Percentiles rank a stretch among this genome's conserved stretches.
phyloP scores from a whole-genome alignment of 1,140 invertebrate species.

The Octopus sinensis region DNA sequence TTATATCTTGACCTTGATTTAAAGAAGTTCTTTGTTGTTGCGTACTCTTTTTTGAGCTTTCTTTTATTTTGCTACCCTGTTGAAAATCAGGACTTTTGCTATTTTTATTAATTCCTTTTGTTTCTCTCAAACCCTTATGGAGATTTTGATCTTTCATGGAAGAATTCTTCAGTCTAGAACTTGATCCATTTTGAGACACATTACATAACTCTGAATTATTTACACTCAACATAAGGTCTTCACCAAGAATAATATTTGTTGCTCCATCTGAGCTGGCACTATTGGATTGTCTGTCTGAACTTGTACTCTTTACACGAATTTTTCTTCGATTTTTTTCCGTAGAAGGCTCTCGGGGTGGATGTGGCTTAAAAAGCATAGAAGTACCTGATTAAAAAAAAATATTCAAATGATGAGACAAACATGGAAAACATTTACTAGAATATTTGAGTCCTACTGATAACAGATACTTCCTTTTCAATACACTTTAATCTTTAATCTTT shows the following conservation, averaged over 20 bases:
- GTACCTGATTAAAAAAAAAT: background rate
- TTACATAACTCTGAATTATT: background rate
- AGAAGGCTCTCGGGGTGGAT: constrained; percentile 49
- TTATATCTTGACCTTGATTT: too few species aligned
- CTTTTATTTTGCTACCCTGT: background rate
- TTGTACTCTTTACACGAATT: constrained; percentile 39
- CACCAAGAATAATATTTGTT: background rate
- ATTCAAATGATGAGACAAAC: too few species aligned
- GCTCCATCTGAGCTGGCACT: constrained; percentile 14
- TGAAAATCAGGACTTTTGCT: background rate
- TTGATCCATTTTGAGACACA: background rate
- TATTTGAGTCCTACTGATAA: too few species aligned
- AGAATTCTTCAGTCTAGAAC: background rate
- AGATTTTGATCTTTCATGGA: too few species aligned
- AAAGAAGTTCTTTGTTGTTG: background rate
- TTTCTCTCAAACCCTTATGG: background rate
- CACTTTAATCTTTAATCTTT: too few species aligned
- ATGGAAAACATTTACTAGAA: too few species aligned
- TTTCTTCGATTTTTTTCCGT: constrained; percentile 40
- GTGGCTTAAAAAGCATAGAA: constrained; percentile 29
- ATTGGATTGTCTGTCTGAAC: constrained; percentile 39
- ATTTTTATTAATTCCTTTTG: background rate
- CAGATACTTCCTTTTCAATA: too few species aligned
- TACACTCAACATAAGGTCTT: background rate
- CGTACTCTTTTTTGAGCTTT: background rate